Evolutionary conservation across 1,140 invertebrate species (phyloP), one percentile per base, ranked within the genome.

Genomic region (Diorhabda carinulata): DNA sequence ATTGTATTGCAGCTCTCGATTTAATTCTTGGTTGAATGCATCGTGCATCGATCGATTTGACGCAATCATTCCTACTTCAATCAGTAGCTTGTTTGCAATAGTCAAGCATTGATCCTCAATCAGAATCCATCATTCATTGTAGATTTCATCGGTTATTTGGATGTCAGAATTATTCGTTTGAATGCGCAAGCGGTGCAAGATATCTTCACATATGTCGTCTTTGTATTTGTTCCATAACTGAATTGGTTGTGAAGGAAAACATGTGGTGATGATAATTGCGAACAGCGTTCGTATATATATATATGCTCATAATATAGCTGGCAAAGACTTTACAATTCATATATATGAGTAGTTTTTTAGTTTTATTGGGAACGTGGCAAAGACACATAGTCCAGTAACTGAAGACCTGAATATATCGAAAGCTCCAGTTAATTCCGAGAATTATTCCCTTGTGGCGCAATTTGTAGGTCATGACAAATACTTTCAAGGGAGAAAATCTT

Each of bases 281-380:
- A 82, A 83, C 57, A 82, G 79, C 77, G 77, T 76, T 66, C 81
- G 79, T 70, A 83, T 79, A n/a, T n/a, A n/a, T n/a, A n/a, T n/a
- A n/a, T n/a, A n/a, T n/a, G n/a, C n/a, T n/a, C n/a, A n/a, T n/a
- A n/a, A n/a, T n/a, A n/a, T n/a, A n/a, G n/a, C n/a, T n/a, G n/a
- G n/a, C n/a, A n/a, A n/a, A n/a, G n/a, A n/a, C n/a, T n/a, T n/a
- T n/a, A n/a, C n/a, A n/a, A n/a, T n/a, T n/a, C n/a, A n/a, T n/a
- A n/a, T n/a, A n/a, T n/a, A n/a, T n/a, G n/a, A n/a, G n/a, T n/a
- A n/a, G n/a, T n/a, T n/a, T n/a, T n/a, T n/a, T n/a, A n/a, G n/a
- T n/a, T n/a, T n/a, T n/a, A n/a, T n/a, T n/a, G n/a, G n/a, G n/a
- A n/a, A n/a, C n/a, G n/a, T n/a, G n/a, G n/a, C n/a, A n/a, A n/a